A percentile compares a stretch with the other conserved stretches of the same genome.
phyloP scores from a whole-genome alignment of 2,888 invertebrate species.

The Polylopha cassiicola region DNA sequence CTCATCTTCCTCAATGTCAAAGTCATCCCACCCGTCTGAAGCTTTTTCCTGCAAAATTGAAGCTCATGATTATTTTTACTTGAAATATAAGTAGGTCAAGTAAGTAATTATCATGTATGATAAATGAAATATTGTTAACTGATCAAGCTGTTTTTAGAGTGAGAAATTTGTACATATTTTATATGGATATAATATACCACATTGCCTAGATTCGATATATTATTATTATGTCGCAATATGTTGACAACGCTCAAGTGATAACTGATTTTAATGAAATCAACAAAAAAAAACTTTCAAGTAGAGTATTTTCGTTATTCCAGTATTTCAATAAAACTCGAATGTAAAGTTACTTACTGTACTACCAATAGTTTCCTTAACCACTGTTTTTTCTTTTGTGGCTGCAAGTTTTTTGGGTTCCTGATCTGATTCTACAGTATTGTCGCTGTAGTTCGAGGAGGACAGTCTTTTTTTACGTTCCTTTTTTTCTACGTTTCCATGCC shows the following conservation, averaged over 20 bases:
- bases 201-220: too few species aligned
- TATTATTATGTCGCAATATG: too few species aligned
- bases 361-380: slow-evolving; percentile 25
- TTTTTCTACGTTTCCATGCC: slow-evolving; percentile 55
- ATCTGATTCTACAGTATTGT: slow-evolving; percentile 49
- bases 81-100: too few species aligned
- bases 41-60: slow-evolving; percentile 30
- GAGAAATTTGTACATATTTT: too few species aligned
- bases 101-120: too few species aligned
- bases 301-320: too few species aligned
- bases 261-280: too few species aligned
- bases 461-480: slow-evolving; percentile 55
- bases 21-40: slow-evolving; percentile 70
- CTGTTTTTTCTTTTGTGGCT: slow-evolving; percentile 23
- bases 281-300: too few species aligned
- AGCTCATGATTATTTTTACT: slow-evolving; percentile 2
- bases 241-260: too few species aligned
- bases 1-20: slow-evolving; percentile 59
- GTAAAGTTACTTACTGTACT: slow-evolving; percentile 24
- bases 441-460: slow-evolving; percentile 64
- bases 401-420: slow-evolving; percentile 32
- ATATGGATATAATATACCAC: too few species aligned
- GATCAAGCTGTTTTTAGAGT: slow-evolving; percentile 1
- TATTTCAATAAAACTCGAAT: too few species aligned
- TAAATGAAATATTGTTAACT: slow-evolving; percentile 5